These are phyloP conservation scores for Narcine bancroftii DNA, from an alignment of 2,113 vertebrate species.

Conservation along the genomic window DNA sequence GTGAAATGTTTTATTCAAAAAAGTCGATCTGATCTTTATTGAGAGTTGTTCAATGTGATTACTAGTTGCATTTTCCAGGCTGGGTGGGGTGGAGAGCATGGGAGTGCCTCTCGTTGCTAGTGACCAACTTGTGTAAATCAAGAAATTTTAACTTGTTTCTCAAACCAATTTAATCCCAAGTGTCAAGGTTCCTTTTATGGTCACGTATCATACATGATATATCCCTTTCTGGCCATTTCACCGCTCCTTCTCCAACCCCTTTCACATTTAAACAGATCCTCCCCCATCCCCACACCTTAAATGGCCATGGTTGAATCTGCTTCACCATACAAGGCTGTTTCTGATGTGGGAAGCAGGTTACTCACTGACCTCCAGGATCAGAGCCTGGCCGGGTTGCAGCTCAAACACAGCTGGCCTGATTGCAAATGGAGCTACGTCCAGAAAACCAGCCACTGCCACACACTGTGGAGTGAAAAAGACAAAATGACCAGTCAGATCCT, in stretches of 20 bases:
- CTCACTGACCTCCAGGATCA: slow-evolving; percentile 66
- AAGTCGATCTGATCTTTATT: too few species aligned
- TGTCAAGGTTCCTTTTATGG: too few species aligned
- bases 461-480: slow-evolving; percentile 49
- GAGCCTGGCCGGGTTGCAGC: slow-evolving; percentile 64
- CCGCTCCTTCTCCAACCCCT: background rate
- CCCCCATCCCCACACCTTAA: too few species aligned
- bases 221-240: too few species aligned
- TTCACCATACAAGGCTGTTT: background rate
- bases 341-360: background rate
- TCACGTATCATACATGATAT: too few species aligned
- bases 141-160: too few species aligned
- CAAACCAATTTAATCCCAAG: too few species aligned
- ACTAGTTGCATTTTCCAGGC: too few species aligned
- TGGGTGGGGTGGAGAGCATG: too few species aligned
- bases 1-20: background rate
- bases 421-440: slow-evolving; percentile 72
- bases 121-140: too few species aligned
- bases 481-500: background rate
- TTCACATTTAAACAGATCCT: background rate
- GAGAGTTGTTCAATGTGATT: too few species aligned
- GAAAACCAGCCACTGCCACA: slow-evolving; percentile 52
- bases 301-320: background rate
- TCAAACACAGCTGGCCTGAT: slow-evolving; percentile 67
- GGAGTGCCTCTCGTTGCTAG: too few species aligned